Evolutionary conservation across 1,140 invertebrate genomes (phyloP).

Genomic region (Bombus sylvicola): DNA sequence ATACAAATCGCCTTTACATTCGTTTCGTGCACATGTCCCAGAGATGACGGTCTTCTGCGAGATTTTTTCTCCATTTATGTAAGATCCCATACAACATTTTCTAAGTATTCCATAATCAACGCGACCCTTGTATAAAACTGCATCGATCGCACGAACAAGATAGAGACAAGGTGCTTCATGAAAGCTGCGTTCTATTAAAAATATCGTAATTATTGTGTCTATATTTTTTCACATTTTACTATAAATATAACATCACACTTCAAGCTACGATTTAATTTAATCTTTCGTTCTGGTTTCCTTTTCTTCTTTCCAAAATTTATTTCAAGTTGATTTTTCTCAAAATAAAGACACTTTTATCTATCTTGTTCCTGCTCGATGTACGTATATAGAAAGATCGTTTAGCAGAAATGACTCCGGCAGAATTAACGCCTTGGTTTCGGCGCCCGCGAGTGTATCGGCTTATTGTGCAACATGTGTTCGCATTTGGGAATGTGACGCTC

Average conservation of each 20-base stretch:
- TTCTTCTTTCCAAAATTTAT: neutral
- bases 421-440: conserved; percentile 69
- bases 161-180: neutral
- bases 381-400: neutral
- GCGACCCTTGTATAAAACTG: neutral
- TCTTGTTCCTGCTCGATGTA: conserved; percentile 4
- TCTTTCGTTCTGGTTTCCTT: neutral
- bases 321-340: neutral
- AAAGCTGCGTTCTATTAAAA: neutral
- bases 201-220: neutral
- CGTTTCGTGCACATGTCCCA: neutral
- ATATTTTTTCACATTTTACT: neutral
- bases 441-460: conserved; percentile 83
- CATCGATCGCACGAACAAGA: neutral
- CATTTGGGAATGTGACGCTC: conserved; percentile 97
- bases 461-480: conserved; percentile 91
- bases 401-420: too few relatives aligned
- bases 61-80: neutral
- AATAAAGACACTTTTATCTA: neutral
- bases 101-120: neutral
- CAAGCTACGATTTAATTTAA: neutral
- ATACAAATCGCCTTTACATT: neutral
- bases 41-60: neutral
- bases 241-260: neutral
- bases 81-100: conserved; percentile 18